phyloP scores from a whole-genome alignment of 1,140 invertebrate species.

The Drosophila yakuba region DNA sequence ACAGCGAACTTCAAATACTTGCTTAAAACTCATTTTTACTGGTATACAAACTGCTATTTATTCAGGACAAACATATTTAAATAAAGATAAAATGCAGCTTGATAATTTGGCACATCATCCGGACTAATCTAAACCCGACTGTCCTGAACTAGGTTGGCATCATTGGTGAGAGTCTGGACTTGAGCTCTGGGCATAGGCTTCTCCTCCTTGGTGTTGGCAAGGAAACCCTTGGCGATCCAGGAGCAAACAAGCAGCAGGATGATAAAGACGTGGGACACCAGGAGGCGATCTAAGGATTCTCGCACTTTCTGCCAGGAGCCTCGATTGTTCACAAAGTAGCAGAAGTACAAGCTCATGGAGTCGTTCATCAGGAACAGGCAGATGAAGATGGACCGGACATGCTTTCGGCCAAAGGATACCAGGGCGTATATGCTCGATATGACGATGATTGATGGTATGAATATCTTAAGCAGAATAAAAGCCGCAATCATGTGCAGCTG shows the following conservation, averaged over 20 bases:
- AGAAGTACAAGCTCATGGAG: slow-evolving; percentile 90
- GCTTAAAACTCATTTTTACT: too few relatives aligned
- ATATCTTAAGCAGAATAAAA: slow-evolving; percentile 93
- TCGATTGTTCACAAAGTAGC: slow-evolving; percentile 91
- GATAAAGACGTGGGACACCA: slow-evolving; percentile 29
- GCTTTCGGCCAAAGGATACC: slow-evolving; percentile 28
- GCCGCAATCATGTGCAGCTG: slow-evolving; percentile 95
- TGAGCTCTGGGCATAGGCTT: background rate
- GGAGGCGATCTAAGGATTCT: slow-evolving; percentile 85
- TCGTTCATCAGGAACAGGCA: slow-evolving; percentile 93
- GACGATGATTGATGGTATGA: slow-evolving; percentile 94
- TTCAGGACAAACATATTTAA: background rate
- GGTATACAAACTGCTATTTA: too few relatives aligned
- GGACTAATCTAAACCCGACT: slow-evolving; percentile 6
- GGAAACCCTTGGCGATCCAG: slow-evolving; percentile 19
- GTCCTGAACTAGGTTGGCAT: background rate
- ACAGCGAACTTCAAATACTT: background rate
- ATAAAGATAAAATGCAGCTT: background rate
- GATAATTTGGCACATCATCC: background rate
- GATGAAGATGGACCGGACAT: slow-evolving; percentile 86
- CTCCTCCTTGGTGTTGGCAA: slow-evolving; percentile 5
- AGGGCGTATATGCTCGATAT: slow-evolving; percentile 51
- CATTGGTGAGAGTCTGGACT: background rate
- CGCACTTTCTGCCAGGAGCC: slow-evolving; percentile 98
- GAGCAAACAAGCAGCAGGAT: slow-evolving; percentile 14